Evolutionary conservation across 2,888 invertebrate genomes (phyloP), one percentile per base, ranked within the genome.

Genomic region (Penaeus monodon): DNA sequence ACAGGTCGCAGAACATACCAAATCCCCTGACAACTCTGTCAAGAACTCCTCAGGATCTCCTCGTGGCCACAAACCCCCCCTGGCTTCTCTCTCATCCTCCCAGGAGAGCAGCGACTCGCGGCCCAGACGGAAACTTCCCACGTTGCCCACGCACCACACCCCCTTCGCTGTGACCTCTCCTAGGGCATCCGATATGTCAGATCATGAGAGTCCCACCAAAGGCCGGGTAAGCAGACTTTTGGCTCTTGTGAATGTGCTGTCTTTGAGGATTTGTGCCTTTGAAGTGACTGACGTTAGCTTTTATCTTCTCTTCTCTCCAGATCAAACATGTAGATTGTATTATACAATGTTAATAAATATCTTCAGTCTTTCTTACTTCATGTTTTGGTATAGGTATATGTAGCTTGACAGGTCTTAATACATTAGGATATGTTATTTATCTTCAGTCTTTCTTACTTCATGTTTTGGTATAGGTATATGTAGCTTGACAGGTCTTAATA

Each of bases 1-100:
- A 10, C 92, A 93, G 90, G 93, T 93, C 57, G 92, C 92, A 6
- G 92, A 93, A 83, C 91, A 91, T 81, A 90, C 89, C 57, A 89
- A 89, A 57, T 38, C 89, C 29, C 73, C 82, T 27, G 78, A 73
- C 4, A 84, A 33, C 29, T 68, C 82, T 65, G 24, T 79, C 57
- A 80, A 80, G 22, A 65, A 73, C 12, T 24, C 81, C 29, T 63
- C 44, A 17, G 76, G 66, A 66, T 65, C 81, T 22, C 82, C 84
- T n/a, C 79, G 81, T 20, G 86, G 76, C 33, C 38, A 66, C 57
- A 84, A 76, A 33, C 83, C 85, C 22, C 81, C 81, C 4, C 73
- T 80, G n/a, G 57, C 86, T 8, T 81, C 81, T 33, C 86, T 80
- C 57, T 83, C 83, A 17, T 74, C 87, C 24, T 85, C 89, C 29